These are phyloP conservation scores for Aethes cnicana DNA, from an alignment of 2,888 invertebrate genomes.

Conservation along the genomic window DNA sequence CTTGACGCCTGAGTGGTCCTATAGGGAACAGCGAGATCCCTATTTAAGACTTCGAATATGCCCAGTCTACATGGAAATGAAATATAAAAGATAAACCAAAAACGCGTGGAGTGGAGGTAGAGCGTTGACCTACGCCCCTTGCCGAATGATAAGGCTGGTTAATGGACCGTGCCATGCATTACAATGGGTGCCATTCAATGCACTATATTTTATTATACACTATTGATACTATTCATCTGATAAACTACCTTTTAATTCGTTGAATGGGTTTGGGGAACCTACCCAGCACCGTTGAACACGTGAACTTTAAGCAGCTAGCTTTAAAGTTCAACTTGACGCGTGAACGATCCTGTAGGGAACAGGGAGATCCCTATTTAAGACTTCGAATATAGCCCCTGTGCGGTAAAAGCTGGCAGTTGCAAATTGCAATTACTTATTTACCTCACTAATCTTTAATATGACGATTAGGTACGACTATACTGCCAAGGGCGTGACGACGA, in stretches of 20 bases:
- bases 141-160: slow-evolving; percentile 28
- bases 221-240: slow-evolving; percentile 29
- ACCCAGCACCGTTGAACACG: background rate
- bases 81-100: slow-evolving; percentile 24
- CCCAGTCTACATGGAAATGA: slow-evolving; percentile 19
- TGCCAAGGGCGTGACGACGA: too few species aligned
- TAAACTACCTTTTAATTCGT: slow-evolving; percentile 25
- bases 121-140: slow-evolving; percentile 29
- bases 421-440: too few species aligned
- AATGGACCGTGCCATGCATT: slow-evolving; percentile 21
- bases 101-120: slow-evolving; percentile 18
- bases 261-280: slow-evolving; percentile 12
- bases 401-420: too few species aligned
- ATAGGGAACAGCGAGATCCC: too few species aligned
- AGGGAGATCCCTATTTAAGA: too few species aligned
- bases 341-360: too few species aligned
- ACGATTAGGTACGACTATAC: too few species aligned
- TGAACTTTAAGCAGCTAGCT: too few species aligned
- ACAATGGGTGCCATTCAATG: slow-evolving; percentile 27
- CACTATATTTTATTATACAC: slow-evolving; percentile 23
- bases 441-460: too few species aligned
- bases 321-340: too few species aligned
- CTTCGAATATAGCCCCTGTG: too few species aligned
- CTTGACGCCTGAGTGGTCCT: too few species aligned
- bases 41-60: slow-evolving; percentile 12